Conservation (phyloP, 2,113 vertebrate species). For the Siniperca chuatsi region DNA sequence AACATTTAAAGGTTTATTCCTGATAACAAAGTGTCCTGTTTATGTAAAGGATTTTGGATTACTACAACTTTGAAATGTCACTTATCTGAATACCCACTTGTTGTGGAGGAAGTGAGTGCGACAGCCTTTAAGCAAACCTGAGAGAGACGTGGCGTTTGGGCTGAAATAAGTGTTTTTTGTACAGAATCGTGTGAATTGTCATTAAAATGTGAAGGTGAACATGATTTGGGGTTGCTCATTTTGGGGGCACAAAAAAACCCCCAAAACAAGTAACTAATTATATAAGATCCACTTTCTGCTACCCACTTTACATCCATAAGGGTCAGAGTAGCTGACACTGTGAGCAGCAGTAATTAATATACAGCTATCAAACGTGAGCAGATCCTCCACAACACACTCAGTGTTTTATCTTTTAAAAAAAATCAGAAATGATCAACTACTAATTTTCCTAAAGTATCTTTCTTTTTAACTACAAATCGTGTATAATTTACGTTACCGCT, state of each 20-base stretch:
- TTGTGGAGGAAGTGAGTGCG: not conserved
- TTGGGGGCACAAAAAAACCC: not conserved
- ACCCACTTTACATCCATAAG: not conserved
- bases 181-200: no score
- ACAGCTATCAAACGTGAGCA: not conserved
- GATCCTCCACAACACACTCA: not conserved
- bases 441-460: not conserved
- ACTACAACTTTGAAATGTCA: not conserved
- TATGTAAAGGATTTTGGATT: not conserved
- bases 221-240: not conserved
- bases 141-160: not conserved
- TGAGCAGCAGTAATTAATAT: not conserved
- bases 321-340: not conserved
- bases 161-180: not conserved
- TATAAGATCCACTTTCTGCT: no score
- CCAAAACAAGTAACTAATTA: no score
- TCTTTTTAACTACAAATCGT: not conserved
- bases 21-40: not conserved
- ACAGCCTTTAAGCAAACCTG: not conserved
- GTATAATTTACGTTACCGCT: no score
- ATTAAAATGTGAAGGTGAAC: not conserved
- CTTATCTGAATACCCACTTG: not conserved
- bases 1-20: not conserved
- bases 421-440: no score
- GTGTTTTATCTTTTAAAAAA: not conserved